phyloP scores from a whole-genome alignment of 2,113 vertebrate genomes.

The Oxygymnocypris stewartii region DNA sequence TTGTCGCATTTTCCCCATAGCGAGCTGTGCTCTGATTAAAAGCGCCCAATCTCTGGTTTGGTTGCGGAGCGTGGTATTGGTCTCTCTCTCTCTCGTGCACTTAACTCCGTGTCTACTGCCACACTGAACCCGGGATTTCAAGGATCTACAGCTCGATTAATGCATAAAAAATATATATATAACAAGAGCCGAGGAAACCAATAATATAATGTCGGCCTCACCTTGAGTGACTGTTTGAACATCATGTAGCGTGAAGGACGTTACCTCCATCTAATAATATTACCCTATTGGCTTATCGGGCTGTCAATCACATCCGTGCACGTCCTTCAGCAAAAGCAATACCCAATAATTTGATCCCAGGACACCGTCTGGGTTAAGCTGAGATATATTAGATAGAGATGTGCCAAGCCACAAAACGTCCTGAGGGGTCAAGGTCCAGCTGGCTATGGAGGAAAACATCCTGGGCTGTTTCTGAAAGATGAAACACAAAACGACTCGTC shows the following conservation, averaged over 20 bases:
- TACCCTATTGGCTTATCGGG: constrained; percentile 15
- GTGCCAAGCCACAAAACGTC: background rate
- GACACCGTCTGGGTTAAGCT: constrained; percentile 22
- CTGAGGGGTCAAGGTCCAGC: constrained; percentile 33
- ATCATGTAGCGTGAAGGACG: constrained; percentile 10
- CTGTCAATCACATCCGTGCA: constrained; percentile 22
- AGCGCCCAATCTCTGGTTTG: constrained; percentile 46
- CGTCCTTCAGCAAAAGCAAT: constrained; percentile 30
- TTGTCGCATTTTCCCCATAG: constrained; percentile 51
- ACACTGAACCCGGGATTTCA: constrained; percentile 29
- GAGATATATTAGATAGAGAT: constrained; percentile 22
- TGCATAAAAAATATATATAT: constrained; percentile 11
- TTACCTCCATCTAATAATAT: constrained; percentile 32
- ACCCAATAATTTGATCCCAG: constrained; percentile 24
- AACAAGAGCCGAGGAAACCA: background rate
- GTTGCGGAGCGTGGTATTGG: constrained; percentile 5
- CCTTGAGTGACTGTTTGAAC: constrained; percentile 3
- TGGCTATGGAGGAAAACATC: background rate
- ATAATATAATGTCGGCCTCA: constrained; percentile 9
- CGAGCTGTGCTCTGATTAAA: constrained; percentile 52
- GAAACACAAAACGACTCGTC: background rate
- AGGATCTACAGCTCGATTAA: constrained; percentile 1
- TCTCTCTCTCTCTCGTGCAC: constrained; percentile 2
- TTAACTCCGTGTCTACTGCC: constrained; percentile 2
- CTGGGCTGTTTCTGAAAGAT: background rate